A percentile compares a stretch with the other conserved stretches of the same genome.
Evolutionary conservation across 2,888 invertebrate genomes (phyloP).

Genomic region (Xiphydria camelus): DNA sequence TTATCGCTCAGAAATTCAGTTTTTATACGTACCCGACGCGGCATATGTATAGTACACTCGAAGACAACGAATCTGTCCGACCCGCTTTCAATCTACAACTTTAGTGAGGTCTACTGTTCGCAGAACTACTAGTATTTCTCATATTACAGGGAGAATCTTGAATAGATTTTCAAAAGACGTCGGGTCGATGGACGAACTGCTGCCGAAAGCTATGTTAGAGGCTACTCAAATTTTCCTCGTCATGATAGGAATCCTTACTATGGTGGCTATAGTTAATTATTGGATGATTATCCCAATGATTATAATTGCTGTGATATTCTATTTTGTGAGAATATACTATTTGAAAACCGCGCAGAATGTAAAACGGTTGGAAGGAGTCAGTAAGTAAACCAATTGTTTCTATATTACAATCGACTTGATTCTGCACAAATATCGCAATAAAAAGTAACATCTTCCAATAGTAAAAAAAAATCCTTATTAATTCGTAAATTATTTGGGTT

Average conservation of each 20-base stretch:
- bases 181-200: slow-evolving; percentile 65
- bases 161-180: slow-evolving; percentile 80
- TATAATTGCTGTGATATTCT: slow-evolving; percentile 66
- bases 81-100: too few relatives aligned
- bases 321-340: slow-evolving; percentile 66
- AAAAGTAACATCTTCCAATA: too few relatives aligned
- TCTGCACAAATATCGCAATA: too few relatives aligned
- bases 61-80: too few relatives aligned
- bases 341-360: slow-evolving; percentile 72
- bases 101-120: too few relatives aligned
- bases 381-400: too few relatives aligned
- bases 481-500: too few relatives aligned
- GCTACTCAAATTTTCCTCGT: slow-evolving; percentile 60
- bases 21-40: too few relatives aligned
- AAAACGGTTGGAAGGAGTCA: slow-evolving; percentile 65
- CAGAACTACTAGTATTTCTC: too few relatives aligned
- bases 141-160: slow-evolving; percentile 61
- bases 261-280: slow-evolving; percentile 65
- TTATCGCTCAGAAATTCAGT: too few relatives aligned
- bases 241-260: slow-evolving; percentile 56
- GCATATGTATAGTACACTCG: background rate
- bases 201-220: slow-evolving; percentile 63
- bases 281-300: slow-evolving; percentile 68
- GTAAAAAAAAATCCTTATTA: too few relatives aligned
- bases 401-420: too few relatives aligned